Base-by-base conservation (phyloP, 2,888 invertebrate species). In the Agrilus cyanescens region DNA sequence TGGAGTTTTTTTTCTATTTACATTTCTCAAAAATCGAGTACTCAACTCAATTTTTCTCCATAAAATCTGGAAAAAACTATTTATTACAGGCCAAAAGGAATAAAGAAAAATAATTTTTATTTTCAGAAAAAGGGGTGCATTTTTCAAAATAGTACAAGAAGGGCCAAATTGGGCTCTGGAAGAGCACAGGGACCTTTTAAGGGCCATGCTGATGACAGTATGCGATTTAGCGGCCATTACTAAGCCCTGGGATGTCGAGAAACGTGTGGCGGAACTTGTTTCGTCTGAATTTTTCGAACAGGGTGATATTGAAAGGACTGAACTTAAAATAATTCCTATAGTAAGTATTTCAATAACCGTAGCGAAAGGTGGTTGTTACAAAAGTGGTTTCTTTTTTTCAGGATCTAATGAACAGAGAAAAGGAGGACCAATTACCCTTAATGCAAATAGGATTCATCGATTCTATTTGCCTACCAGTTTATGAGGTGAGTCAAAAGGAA, bases 381-480 rank as follows among this genome's bases (percentile, higher is more conserved):
- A 13, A 18, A 13, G 4, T 31, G 20, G 25, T 32, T 20, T 50
- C 44, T 48, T 52, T 51, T 39, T 66, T 68, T 12, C 66, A 90
- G 90, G 90, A 90, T 62, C 83, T 93, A 67, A 94, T 94, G 93
- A 91, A 94, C 66, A 74, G 94, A 58, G 90, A 90, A 60, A 93
- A 93, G 65, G 87, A 90, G 68, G 89, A 91, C 61, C 86, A 93
- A 65, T 73, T 94, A 56, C 94, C 94, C 31, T 77, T 85, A 61
- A 93, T 94, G 93, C 94, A 94, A 78, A 90, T 95, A 48, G 85
- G 85, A 55, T 95, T 94, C 66, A 94, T 95, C 51, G 93, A 95
- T 67, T 85, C 90, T 31, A 91, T 95, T 60, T 94, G 94, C 66
- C 69, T 90, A 60, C 94, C 94, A 45, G 85, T 95, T 59, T 94